Percentiles rank a stretch among this genome's conserved stretches.
Conservation (phyloP, 2,113 vertebrate species). For the Potamarius usumacintae region DNA sequence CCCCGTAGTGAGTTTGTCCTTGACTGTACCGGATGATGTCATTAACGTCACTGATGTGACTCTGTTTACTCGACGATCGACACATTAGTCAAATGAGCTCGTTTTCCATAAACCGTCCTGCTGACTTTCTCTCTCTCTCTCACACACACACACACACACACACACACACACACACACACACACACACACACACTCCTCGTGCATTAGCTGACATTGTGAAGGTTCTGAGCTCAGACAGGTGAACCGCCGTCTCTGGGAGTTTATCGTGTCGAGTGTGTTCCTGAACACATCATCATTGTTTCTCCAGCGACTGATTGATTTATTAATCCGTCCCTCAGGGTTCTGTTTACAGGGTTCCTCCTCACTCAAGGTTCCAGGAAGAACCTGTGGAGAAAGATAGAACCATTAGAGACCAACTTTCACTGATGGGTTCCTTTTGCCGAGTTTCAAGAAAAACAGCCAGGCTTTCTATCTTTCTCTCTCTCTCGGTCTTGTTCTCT, state of each 20-base stretch:
- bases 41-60: background rate
- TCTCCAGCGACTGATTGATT: background rate
- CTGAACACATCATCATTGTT: background rate
- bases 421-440: background rate
- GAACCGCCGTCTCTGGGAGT: too few species aligned
- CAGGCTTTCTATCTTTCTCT: too few species aligned
- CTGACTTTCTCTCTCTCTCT: background rate
- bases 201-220: too few species aligned
- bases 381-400: background rate
- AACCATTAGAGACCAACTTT: background rate
- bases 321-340: background rate
- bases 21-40: background rate
- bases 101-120: constrained; percentile 36
- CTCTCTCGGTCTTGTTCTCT: background rate
- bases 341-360: too few species aligned
- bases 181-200: background rate
- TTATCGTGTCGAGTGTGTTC: background rate
- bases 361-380: too few species aligned
- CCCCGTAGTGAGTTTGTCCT: background rate
- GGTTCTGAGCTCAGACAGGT: too few species aligned
- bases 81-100: constrained; percentile 15
- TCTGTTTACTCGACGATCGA: background rate
- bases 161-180: too few species aligned
- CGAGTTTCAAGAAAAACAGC: background rate
- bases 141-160: background rate